These are phyloP conservation scores for Drosophila sturtevanti DNA, from an alignment of 1,140 invertebrate genomes.

Conservation along the genomic window DNA sequence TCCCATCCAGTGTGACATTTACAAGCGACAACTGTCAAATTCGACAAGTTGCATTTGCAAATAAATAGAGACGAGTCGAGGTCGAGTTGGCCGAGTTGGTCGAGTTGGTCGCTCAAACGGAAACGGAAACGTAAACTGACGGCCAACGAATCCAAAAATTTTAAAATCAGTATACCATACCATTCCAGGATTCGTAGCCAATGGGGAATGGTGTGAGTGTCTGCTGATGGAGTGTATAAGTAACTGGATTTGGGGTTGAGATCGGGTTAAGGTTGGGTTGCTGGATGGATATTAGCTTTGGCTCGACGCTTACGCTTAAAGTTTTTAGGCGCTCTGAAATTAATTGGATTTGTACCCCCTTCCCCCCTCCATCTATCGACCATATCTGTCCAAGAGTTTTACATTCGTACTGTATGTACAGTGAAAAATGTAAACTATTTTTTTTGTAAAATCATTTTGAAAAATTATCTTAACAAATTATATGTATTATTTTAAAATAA, in stretches of 20 bases:
- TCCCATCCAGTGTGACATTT: constrained; percentile 47
- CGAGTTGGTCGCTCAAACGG: constrained; percentile 57
- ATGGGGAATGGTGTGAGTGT: no score
- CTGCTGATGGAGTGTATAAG: no score
- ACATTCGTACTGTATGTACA: background rate
- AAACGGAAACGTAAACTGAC: constrained; percentile 75
- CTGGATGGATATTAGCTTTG: constrained; percentile 23
- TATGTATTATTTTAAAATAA: no score
- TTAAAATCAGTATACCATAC: background rate
- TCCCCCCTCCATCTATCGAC: constrained; percentile 23
- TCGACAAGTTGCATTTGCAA: constrained; percentile 80
- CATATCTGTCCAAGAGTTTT: constrained; percentile 5
- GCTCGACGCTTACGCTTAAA: constrained; percentile 72
- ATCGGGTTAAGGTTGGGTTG: background rate
- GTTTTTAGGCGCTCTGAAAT: constrained; percentile 75
- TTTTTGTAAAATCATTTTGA: no score
- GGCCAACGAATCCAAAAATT: constrained; percentile 38
- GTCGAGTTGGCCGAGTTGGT: background rate
- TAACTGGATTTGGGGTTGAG: no score
- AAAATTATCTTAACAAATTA: no score
- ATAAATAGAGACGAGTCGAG: constrained; percentile 63
- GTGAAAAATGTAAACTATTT: background rate
- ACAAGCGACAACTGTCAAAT: constrained; percentile 79
- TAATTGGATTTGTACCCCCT: constrained; percentile 65
- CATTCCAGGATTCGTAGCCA: constrained; percentile 1